Evolutionary conservation across 23 tunicate species (phyloP).

Genomic region (Clavelina lepadiformis): DNA sequence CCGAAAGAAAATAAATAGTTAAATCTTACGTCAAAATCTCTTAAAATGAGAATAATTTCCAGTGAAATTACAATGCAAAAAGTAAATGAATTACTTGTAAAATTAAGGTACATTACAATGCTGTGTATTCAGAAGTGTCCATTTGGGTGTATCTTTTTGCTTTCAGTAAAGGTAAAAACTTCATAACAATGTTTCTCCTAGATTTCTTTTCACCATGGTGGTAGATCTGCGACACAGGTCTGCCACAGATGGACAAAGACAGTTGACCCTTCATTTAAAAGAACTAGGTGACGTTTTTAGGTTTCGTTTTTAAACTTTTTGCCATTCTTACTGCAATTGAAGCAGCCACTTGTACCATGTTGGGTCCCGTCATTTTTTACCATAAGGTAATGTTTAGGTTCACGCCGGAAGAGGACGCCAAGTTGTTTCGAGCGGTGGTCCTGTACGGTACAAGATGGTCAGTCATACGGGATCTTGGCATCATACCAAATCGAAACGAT

Average conservation of each 20-base stretch:
- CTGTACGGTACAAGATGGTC: slow-evolving; percentile 72
- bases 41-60: no score
- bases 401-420: slow-evolving; percentile 67
- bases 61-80: no score
- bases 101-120: no score
- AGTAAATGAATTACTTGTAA: no score
- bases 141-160: no score
- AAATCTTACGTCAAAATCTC: no score
- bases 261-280: slow-evolving; percentile 49
- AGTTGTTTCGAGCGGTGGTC: slow-evolving; percentile 38
- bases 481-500: slow-evolving; percentile 63
- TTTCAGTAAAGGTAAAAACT: no score
- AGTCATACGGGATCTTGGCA: slow-evolving; percentile 49
- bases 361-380: not conserved
- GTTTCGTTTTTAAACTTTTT: not conserved
- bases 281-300: slow-evolving; percentile 24
- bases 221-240: slow-evolving; percentile 44
- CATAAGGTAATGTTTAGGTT: slow-evolving; percentile 24
- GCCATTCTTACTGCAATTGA: not conserved
- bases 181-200: no score
- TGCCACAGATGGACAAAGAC: slow-evolving; percentile 74
- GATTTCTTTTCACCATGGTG: no score
- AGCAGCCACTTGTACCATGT: not conserved
- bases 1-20: no score
- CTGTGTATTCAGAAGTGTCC: no score